phyloP scores from a whole-genome alignment of 2,113 vertebrate genomes.

The Rhipidura dahli region DNA sequence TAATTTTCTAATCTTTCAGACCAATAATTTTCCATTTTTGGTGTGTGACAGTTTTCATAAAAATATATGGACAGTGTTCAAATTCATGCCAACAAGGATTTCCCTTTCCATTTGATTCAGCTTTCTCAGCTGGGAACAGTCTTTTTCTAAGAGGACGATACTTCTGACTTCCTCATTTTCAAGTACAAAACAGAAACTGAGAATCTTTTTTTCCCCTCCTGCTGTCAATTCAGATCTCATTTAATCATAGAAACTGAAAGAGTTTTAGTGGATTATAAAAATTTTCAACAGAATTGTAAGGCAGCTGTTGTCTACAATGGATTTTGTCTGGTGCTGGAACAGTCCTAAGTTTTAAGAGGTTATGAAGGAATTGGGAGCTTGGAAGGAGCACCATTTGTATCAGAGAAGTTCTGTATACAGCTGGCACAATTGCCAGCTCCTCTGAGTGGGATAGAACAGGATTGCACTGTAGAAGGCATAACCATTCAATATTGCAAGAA shows the following conservation, averaged over 20 bases:
- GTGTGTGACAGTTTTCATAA: background rate
- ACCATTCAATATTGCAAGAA: background rate
- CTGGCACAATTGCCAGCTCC: background rate
- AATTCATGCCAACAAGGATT: background rate
- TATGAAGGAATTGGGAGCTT: background rate
- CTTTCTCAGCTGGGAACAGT: background rate
- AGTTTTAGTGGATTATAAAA: background rate
- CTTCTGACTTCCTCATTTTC: background rate
- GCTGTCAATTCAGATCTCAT: background rate
- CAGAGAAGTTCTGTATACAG: background rate
- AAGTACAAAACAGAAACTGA: background rate
- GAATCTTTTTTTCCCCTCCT: background rate
- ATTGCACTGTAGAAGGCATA: background rate
- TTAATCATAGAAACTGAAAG: background rate
- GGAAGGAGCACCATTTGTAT: background rate
- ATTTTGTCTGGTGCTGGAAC: background rate
- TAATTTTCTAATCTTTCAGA: background rate
- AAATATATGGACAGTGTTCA: background rate
- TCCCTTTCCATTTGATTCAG: background rate
- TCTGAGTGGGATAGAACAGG: background rate
- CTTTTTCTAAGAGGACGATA: background rate
- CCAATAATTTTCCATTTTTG: background rate
- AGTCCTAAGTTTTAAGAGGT: conserved; percentile 11
- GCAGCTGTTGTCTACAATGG: background rate
- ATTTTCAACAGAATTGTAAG: background rate